Percentiles rank a stretch among this genome's conserved stretches.
Conservation (phyloP, 2,797 vertebrate genomes). For the Champsocephalus gunnari region DNA sequence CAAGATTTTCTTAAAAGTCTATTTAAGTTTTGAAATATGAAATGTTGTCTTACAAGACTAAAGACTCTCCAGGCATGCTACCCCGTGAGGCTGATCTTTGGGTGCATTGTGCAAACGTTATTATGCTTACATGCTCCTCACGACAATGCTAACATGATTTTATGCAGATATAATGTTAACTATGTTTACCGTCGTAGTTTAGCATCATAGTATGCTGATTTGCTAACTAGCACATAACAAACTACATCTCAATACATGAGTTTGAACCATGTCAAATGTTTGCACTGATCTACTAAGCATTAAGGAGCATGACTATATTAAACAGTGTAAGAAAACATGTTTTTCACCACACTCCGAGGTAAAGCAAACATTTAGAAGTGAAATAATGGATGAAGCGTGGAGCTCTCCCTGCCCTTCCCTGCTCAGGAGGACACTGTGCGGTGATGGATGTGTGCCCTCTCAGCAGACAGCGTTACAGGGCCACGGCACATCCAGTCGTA, state of each 20-base stretch:
- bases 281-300: constrained; percentile 1
- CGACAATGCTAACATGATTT: neutral
- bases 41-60: neutral
- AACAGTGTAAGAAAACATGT: neutral
- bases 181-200: neutral
- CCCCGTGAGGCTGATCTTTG: neutral
- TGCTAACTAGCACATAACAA: neutral
- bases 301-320: constrained; percentile 10
- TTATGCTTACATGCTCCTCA: neutral
- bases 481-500: constrained; percentile 58
- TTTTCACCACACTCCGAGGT: constrained; percentile 4
- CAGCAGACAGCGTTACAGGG: constrained; percentile 24
- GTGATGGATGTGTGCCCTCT: constrained; percentile 56
- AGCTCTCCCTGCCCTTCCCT: constrained; percentile 10
- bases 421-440: constrained; percentile 28
- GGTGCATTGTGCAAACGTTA: neutral
- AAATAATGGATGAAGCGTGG: constrained; percentile 28
- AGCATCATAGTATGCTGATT: neutral
- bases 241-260: neutral
- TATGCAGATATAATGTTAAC: neutral
- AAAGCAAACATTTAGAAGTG: constrained; percentile 20
- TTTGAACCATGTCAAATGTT: neutral
- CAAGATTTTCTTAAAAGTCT: neutral
- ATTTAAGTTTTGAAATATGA: neutral
- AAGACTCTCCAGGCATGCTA: neutral